phyloP scores from a whole-genome alignment of 1,140 invertebrate species.

The Scaptomyza montana region DNA sequence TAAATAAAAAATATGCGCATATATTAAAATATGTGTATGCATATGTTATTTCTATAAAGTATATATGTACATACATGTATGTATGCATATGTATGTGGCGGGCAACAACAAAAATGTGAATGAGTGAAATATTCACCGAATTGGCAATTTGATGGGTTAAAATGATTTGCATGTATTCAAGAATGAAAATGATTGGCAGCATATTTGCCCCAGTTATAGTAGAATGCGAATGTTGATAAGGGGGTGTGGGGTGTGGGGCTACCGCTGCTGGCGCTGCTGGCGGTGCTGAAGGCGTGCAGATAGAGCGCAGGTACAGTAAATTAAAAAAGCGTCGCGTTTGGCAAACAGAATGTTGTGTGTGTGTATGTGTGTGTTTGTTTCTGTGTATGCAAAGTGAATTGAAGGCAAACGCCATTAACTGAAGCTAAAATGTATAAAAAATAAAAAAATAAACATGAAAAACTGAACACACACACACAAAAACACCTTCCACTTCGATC shows the following conservation, averaged over 20 bases:
- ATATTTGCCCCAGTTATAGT: slow-evolving; percentile 5
- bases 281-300: too few relatives aligned
- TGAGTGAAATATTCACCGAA: slow-evolving; percentile 8
- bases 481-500: not conserved
- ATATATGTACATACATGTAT: not conserved
- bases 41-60: not conserved
- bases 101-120: not conserved
- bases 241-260: too few relatives aligned
- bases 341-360: slow-evolving; percentile 1
- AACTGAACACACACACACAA: slow-evolving; percentile 25
- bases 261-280: not conserved
- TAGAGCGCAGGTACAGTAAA: slow-evolving; percentile 35
- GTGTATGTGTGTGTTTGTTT: slow-evolving; percentile 7
- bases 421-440: slow-evolving; percentile 24
- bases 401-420: slow-evolving; percentile 39
- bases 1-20: not conserved
- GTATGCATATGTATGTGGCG: not conserved
- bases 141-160: slow-evolving; percentile 26
- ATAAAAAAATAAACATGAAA: too few relatives aligned
- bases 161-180: slow-evolving; percentile 29
- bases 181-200: slow-evolving; percentile 37
- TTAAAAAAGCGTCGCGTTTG: slow-evolving; percentile 36
- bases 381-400: slow-evolving; percentile 33
- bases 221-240: too few relatives aligned
- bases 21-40: not conserved